These are phyloP conservation scores for Muscicapa adusta DNA, from an alignment of 2,113 vertebrate genomes.

Conservation along the genomic window DNA sequence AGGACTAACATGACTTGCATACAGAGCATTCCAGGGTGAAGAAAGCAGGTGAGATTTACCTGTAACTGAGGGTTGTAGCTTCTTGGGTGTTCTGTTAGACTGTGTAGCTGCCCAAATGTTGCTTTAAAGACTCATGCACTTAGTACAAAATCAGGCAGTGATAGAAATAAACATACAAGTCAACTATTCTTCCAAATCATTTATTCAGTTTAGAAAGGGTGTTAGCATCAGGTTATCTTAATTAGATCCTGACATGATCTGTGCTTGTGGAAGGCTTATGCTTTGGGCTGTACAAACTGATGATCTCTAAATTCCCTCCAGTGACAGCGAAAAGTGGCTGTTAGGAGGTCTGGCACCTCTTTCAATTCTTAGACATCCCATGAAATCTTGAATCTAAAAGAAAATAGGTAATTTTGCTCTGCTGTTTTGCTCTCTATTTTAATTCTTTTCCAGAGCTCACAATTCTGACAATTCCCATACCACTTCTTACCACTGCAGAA, in stretches of 20 bases:
- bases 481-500: neutral
- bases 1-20: neutral
- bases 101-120: neutral
- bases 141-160: neutral
- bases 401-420: neutral
- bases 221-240: neutral
- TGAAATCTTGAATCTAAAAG: neutral
- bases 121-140: neutral
- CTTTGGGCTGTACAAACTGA: neutral
- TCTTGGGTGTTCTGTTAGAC: neutral
- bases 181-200: neutral
- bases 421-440: neutral
- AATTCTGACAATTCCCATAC: neutral
- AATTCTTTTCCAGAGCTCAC: neutral
- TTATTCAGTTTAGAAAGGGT: neutral
- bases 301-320: neutral
- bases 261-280: neutral
- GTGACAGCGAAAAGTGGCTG: neutral
- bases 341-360: neutral
- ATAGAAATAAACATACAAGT: neutral
- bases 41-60: neutral
- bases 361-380: neutral
- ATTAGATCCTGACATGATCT: neutral
- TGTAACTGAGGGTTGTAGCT: neutral
- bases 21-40: neutral